Evolutionary conservation across 1,140 invertebrate genomes (phyloP).

Genomic region (Melanaphis sacchari): DNA sequence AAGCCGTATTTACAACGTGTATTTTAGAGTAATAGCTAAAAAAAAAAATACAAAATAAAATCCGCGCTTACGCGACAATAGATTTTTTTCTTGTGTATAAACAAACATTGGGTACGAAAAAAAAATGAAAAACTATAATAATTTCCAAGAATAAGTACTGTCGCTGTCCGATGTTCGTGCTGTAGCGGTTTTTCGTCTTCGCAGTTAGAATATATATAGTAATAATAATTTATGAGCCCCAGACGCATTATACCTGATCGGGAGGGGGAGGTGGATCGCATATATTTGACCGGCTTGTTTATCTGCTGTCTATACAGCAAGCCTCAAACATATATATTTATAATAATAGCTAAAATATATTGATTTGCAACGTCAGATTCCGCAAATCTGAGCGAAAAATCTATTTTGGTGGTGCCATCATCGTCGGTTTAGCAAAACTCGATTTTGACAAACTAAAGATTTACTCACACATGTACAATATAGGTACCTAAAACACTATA

Average conservation of each 20-base stretch:
- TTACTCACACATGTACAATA: too few relatives aligned
- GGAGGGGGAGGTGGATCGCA: background rate
- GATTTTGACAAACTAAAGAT: background rate
- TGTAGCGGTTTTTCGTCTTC: background rate
- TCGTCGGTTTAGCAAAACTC: background rate
- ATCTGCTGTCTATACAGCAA: background rate
- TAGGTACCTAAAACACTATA: too few relatives aligned
- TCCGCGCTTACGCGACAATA: background rate
- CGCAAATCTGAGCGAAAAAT: background rate
- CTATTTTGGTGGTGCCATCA: background rate
- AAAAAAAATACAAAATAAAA: background rate
- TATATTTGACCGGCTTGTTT: background rate
- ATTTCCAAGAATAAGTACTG: background rate
- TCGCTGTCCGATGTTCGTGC: background rate
- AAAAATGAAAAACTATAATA: background rate
- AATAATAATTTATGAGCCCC: too few relatives aligned
- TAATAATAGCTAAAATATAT: background rate
- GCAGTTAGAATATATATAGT: background rate
- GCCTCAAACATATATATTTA: background rate
- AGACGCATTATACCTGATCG: background rate
- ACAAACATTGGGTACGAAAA: background rate
- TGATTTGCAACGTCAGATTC: constrained; percentile 6
- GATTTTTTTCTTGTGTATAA: background rate
- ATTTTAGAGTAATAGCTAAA: background rate
- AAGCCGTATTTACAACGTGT: background rate